Base-by-base conservation (phyloP, 2,888 invertebrate species). In the Tenthredo mesomela region DNA sequence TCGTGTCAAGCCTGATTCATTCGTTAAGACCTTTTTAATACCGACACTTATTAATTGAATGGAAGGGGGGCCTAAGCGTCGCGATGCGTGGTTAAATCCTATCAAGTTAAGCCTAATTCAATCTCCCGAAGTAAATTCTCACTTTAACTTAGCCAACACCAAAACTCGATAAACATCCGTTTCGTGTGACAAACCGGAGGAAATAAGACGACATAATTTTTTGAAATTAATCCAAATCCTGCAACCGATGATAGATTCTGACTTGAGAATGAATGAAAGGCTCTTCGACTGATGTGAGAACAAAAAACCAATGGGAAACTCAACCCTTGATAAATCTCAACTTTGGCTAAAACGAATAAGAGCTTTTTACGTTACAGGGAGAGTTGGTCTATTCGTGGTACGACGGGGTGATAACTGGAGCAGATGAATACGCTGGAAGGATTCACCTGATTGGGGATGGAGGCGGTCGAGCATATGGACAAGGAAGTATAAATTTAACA, bases 341-440 rank as follows among this genome's bases (percentile, higher is more conserved):
- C 15, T 15, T 21, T 15, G n/a, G 43, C 1, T 4, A 3, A 1
- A 29, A 25, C 9, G 18, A 90, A 90, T 89, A 88, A 77, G 80
- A 84, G 86, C 87, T 86, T 88, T 87, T 88, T 86, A 88, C 84
- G 86, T 93, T 92, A 86, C 94, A 98, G 97, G 96, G 96, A 83
- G 96, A 97, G 91, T 95, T 95, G 87, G 96, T 98, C 86, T 97
- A 97, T 92, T 96, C 97, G 73, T 97, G 97, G 96, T 96, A 96
- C 93, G 97, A 97, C 91, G 96, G 96, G 18, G 95, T 96, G 85
- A 95, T 96, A 65, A 94, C 95, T 54, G 95, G 96, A 87, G 94
- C 95, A 82, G 96, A 96, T 87, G 95, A 95, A 12, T 97, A 96
- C 92, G 95, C 94, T 21, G 97, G 97, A 43, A 95, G 98, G 87